Conservation (phyloP, 2,113 vertebrate genomes). For the sheep (Ovis aries) region ARS-UI_Ramb_v3.0 NC_056055.1:101550001-101550500, state of each 20-base stretch:
- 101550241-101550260: neutral
- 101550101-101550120: neutral
- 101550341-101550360: neutral
- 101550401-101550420: neutral
- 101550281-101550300: neutral
- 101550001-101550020: neutral
- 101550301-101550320: neutral
- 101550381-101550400: neutral
- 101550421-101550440: neutral
- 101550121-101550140: neutral
- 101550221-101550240: neutral
- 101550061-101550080: neutral
- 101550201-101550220: neutral
- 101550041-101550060: neutral
- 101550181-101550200: neutral
- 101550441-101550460: neutral
- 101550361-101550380: neutral
- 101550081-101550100: neutral
- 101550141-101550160: neutral
- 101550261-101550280: neutral
- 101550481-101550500: neutral
- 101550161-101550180: neutral
- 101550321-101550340: neutral
- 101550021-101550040: neutral
- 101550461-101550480: neutral